Base-by-base conservation (phyloP, 1,140 invertebrate genomes). In the Heliconius nattereri region DNA sequence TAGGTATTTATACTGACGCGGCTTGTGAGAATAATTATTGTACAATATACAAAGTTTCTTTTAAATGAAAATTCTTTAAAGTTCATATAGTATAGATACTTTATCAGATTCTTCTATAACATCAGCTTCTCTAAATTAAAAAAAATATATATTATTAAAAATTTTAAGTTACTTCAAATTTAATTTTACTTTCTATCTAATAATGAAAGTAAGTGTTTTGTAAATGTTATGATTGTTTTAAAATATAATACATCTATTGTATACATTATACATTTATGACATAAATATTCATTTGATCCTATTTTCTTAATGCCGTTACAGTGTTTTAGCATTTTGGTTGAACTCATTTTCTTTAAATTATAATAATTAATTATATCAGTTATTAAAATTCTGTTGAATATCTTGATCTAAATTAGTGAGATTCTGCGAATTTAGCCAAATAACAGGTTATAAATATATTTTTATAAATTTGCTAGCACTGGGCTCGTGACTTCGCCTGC, bases 311-410 rank as follows among this genome's bases (percentile, higher is more conserved):
- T 57, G n/a, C 54, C n/a, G 54, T 57, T 23, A 23, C n/a, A 1
- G 20, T 57, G n/a, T 23, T 23, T 57, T 57, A 23, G 54, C 20
- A 57, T 52, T 52, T 20, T 52, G 19, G 16, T 52, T 57, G 54
- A 57, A 57, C 54, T 57, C 54, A 20, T 57, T 57, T 57, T 57
- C 20, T 52, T 57, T 57, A 57, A 20, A 57, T 57, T 57, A 23
- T 57, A 57, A 57, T 57, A 57, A 57, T n/a, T 57, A 57, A 23
- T 57, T n/a, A 57, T 57, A 57, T 57, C 19, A n/a, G 54, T 57
- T 57, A 57, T 57, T n/a, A 57, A 57, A 57, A 57, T n/a, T n/a
- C 54, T 20, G 54, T 23, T 23, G 54, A 23, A 57, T 23, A n/a
- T 57, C 9, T 52, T 52, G 19, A 52, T 52, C 49, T 20, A 52